These are phyloP conservation scores for Linnaemya tessellans DNA, from an alignment of 2,888 invertebrate genomes.

Conservation along the genomic window DNA sequence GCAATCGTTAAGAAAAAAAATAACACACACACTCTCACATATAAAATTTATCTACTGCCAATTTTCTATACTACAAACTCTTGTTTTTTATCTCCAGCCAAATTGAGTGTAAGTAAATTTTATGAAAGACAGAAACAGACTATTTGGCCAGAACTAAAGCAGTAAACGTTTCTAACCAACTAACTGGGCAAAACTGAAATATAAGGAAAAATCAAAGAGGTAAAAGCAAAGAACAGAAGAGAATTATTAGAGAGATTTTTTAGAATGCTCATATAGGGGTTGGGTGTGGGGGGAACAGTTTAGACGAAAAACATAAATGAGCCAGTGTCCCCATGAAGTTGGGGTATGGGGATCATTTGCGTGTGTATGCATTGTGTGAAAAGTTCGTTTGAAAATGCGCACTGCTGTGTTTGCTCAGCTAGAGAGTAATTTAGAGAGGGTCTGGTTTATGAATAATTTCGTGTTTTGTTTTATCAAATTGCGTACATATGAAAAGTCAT, in stretches of 20 bases:
- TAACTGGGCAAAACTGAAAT: conserved; percentile 45
- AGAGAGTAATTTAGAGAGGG: conserved; percentile 49
- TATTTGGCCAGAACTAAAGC: neutral
- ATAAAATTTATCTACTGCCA: conserved; percentile 12
- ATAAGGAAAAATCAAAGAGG: conserved; percentile 13
- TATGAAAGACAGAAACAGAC: conserved; percentile 32
- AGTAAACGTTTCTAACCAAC: conserved; percentile 47
- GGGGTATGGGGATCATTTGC: conserved; percentile 55
- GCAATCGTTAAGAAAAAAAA: neutral
- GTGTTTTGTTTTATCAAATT: conserved; percentile 3
- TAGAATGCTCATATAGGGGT: neutral
- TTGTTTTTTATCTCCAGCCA: conserved; percentile 12
- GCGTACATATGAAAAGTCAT: conserved; percentile 60
- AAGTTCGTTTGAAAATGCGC: conserved; percentile 80
- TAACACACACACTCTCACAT: neutral
- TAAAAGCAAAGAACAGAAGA: conserved; percentile 12
- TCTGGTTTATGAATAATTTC: conserved; percentile 7
- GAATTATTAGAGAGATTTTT: conserved; percentile 12
- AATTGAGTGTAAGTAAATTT: conserved; percentile 48
- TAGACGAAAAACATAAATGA: conserved; percentile 2
- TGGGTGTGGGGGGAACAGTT: neutral
- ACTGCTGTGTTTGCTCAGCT: conserved; percentile 66
- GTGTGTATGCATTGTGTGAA: neutral
- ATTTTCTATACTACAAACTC: neutral
- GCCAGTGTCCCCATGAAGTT: neutral